Base-by-base conservation (phyloP, 2,888 invertebrate genomes). In the Cacoxenus indagator region DNA sequence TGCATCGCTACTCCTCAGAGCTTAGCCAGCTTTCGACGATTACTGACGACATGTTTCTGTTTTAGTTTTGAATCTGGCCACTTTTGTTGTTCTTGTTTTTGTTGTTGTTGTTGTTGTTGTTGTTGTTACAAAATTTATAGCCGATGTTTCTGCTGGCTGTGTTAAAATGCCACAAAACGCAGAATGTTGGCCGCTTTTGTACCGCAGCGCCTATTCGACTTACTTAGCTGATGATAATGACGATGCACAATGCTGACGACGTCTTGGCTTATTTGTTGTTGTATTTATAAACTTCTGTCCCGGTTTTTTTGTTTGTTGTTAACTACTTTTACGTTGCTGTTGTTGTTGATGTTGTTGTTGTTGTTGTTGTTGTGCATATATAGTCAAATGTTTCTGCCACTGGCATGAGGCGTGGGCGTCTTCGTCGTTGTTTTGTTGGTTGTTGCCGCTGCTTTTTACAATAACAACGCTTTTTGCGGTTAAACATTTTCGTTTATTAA, bases 121-220 rank as follows among this genome's bases (percentile, higher is more conserved):
- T 82, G 81, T 74, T 74, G 78, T 72, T 68, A 66, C 70, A 62
- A 75, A 82, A 81, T 81, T 81, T 81, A 81, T 83, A 67, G 82
- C 81, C 83, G 73, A 83, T 81, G 81, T 81, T 81, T 55, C n/a
- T 26, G 78, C 80, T 80, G 83, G 76, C 82, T 81, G 73, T 71
- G 73, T 51, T 48, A 17, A 48, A 9, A 19, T 51, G 14, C 45
- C n/a, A n/a, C 37, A 22, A 17, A 22, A 51, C 22, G 51, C 51
- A 51, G 22, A 51, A 19, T 22, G 51, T 17, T 51, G 51, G 19
- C 51, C 22, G 17, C 51, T 51, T 51, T 51, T 51, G 24, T 19
- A 51, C 8, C 37, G 37, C n/a, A n/a, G n/a, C n/a, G n/a, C n/a
- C n/a, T n/a, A n/a, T 37, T 37, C 37, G 5, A 37, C 9, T 37